phyloP scores from a whole-genome alignment of 2,113 vertebrate genomes.

The Delphinus delphis region DNA sequence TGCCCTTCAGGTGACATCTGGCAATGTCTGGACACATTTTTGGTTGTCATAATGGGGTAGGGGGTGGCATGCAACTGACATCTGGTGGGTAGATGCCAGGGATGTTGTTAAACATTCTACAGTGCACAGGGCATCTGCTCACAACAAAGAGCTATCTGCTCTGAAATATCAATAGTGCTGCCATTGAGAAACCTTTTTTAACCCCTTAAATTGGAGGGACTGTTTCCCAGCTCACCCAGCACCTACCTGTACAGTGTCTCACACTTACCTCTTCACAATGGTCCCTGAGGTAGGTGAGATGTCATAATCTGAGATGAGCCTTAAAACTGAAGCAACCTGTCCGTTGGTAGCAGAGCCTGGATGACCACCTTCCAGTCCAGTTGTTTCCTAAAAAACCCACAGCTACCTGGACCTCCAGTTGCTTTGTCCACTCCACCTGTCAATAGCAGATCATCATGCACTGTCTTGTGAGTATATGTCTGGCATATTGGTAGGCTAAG shows the following conservation, averaged over 20 bases:
- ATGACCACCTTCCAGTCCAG: neutral
- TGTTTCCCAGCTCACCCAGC: neutral
- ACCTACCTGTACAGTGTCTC: neutral
- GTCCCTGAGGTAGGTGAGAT: slow-evolving; percentile 26
- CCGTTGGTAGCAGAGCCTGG: neutral
- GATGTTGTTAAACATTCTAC: neutral
- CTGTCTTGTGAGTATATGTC: slow-evolving; percentile 43
- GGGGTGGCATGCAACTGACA: neutral
- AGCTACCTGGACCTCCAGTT: neutral
- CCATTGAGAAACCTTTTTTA: neutral
- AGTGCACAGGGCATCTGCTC: neutral
- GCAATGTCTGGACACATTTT: neutral
- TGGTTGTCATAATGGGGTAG: neutral
- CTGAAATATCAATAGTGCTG: neutral
- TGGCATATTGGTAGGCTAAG: neutral
- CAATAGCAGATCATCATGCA: slow-evolving; percentile 29
- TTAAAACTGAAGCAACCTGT: slow-evolving; percentile 24
- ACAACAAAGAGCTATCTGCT: neutral
- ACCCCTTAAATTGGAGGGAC: neutral
- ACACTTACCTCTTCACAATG: slow-evolving; percentile 49
- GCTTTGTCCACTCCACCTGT: neutral
- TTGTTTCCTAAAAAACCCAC: neutral
- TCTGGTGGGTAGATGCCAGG: neutral
- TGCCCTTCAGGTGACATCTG: neutral
- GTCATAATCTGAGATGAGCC: slow-evolving; percentile 58